A percentile compares a stretch with the other conserved stretches of the same genome.
Conservation (phyloP, 37 sponge, comb jelly and placozoan genomes). For the Eunapius fragilis region DNA sequence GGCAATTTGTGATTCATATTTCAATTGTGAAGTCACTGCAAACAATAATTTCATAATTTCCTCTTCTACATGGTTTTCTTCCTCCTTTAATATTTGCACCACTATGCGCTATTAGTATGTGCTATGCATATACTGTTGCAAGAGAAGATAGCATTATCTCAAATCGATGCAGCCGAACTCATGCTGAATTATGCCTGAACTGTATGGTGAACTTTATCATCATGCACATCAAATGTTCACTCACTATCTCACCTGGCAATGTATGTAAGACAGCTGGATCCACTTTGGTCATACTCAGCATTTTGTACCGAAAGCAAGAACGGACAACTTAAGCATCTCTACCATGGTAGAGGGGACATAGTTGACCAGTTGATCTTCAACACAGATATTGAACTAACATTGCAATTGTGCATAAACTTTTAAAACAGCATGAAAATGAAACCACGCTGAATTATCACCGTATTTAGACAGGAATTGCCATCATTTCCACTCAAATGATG, state of each 20-base stretch:
- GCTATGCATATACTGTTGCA: constrained; percentile 34
- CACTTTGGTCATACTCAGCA: constrained; percentile 51
- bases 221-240: constrained; percentile 45
- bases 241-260: constrained; percentile 29
- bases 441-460: no score
- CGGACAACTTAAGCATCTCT: constrained; percentile 18
- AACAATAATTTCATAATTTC: no score
- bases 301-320: constrained; percentile 41
- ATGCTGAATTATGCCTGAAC: constrained; percentile 40
- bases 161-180: constrained; percentile 29
- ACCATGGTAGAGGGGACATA: constrained; percentile 21
- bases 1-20: no score
- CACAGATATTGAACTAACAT: constrained; percentile 9
- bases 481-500: no score
- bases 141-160: background rate
- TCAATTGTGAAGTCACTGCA: no score
- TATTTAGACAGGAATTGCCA: no score
- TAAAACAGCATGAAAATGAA: constrained; percentile 3
- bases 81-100: constrained; percentile 31
- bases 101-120: constrained; percentile 49
- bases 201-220: constrained; percentile 19
- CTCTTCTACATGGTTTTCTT: background rate
- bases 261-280: constrained; percentile 37
- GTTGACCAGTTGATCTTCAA: constrained; percentile 28
- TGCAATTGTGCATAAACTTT: constrained; percentile 2